Base-by-base conservation (phyloP, 2,797 vertebrate genomes). In the Anguilla megastoma region DNA sequence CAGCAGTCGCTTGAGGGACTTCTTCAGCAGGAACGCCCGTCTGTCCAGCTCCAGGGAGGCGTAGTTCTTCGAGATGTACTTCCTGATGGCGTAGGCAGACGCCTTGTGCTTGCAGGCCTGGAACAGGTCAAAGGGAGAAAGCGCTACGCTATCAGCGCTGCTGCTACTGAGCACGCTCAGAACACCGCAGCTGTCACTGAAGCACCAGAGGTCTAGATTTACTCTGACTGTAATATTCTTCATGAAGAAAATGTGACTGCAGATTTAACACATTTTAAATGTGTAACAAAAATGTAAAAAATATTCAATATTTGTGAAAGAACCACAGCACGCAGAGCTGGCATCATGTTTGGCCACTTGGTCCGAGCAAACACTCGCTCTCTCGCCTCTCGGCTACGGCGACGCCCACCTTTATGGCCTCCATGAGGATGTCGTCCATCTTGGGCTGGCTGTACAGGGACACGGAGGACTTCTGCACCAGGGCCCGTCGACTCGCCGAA, bases 11-110 rank as follows among this genome's bases (percentile, higher is more conserved):
- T 99, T 99, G 91, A 99, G 92, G 0, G 98, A 97, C 90, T 98
- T 98, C 94, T 98, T 99, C 82, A 99, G 97, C 74, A 99, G 97
- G 89, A 98, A 99, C 87, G 98, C 98, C 90, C 97, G 97, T 93
- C 96, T 97, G 93, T 98, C 97, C 6, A 99, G 95, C 90, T 99
- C 98, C 95, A 99, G 95, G 10, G 96, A 97, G 0, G 98, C 98
- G 89, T 99, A 99, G 87, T 98, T 99, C 90, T 97, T 97, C 91
- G 97, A 94, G 63, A 99, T 97, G 60, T 97, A 99, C 92, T 99
- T 99, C 89, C 98, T 96, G 90, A 99, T 96, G 0, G 98, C 97
- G 89, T 98, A 96, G 0, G 97, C 97, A 0, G 99, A 99, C 0
- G 97, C 97, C 91, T 96, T 97, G 86, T 98, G 97, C 84, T 97